Conservation (phyloP, 2,888 invertebrate species). For the Pharmacophagus antenor region DNA sequence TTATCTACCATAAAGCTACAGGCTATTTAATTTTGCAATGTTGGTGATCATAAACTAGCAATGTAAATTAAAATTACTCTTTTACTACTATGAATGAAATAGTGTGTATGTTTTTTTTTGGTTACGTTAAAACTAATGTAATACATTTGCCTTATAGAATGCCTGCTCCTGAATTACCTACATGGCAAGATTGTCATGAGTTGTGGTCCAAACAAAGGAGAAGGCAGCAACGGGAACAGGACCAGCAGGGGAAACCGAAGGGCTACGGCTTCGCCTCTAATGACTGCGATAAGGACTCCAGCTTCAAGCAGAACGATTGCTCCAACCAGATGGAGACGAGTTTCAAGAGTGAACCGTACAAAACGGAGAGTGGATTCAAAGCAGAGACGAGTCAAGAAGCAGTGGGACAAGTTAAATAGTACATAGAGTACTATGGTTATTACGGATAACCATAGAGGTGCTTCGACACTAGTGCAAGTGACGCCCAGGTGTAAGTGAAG, state of each 20-base stretch:
- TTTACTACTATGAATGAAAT: neutral
- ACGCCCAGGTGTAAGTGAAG: neutral
- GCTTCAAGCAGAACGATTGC: constrained; percentile 44
- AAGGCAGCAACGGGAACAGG: constrained; percentile 89
- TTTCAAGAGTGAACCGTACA: constrained; percentile 57
- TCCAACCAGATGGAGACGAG: constrained; percentile 50
- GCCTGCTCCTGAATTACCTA: constrained; percentile 91
- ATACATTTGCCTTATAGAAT: constrained; percentile 86
- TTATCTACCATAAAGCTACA: too few relatives aligned
- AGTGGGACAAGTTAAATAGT: constrained; percentile 69
- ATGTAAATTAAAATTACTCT: too few relatives aligned
- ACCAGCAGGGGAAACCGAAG: constrained; percentile 63
- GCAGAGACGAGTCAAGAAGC: constrained; percentile 55
- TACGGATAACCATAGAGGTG: constrained; percentile 45
- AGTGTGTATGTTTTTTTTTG: neutral
- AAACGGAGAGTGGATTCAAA: constrained; percentile 53
- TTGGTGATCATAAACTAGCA: too few relatives aligned
- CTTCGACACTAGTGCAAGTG: constrained; percentile 16
- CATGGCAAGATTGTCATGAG: constrained; percentile 99
- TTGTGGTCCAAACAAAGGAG: constrained; percentile 99
- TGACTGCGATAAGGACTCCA: constrained; percentile 46
- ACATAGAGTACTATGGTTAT: constrained; percentile 50
- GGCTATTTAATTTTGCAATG: too few relatives aligned
- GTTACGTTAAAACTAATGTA: neutral
- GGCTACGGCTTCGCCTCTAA: constrained; percentile 43